phyloP scores from a whole-genome alignment of 2,113 vertebrate species.

The Mystacornis crossleyi region DNA sequence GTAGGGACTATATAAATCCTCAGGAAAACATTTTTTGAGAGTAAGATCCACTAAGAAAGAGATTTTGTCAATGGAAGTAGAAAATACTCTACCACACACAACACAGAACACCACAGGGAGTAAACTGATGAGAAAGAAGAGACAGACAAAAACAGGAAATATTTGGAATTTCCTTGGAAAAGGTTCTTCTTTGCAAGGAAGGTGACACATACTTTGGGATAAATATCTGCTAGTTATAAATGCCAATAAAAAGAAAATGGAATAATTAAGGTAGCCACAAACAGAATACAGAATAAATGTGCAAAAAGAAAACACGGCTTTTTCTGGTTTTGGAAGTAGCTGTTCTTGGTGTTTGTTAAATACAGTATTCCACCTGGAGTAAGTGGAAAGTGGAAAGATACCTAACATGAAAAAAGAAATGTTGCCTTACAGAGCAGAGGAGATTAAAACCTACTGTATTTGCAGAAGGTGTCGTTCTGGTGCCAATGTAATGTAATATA shows the following conservation, averaged over 20 bases:
- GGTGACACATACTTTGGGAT: neutral
- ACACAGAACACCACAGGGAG: neutral
- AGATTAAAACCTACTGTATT: neutral
- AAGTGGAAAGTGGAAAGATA: neutral
- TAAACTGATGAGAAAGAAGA: neutral
- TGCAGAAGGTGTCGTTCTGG: neutral
- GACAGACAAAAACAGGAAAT: neutral
- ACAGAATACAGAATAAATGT: neutral
- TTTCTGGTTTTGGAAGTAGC: neutral
- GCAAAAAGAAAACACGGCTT: neutral
- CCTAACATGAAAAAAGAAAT: neutral
- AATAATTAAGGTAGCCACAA: neutral
- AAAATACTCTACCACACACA: neutral
- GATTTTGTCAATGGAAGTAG: neutral
- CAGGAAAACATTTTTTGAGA: neutral
- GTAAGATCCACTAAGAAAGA: neutral
- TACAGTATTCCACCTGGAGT: neutral
- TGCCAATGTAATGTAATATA: neutral
- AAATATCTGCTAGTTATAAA: neutral
- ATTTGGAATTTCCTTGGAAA: neutral
- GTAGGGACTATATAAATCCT: neutral
- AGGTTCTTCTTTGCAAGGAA: neutral
- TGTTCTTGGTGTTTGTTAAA: neutral
- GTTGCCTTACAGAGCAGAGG: neutral
- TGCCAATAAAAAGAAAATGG: neutral